phyloP scores from a whole-genome alignment of 2,888 invertebrate genomes.

The Hyposoter didymator region DNA sequence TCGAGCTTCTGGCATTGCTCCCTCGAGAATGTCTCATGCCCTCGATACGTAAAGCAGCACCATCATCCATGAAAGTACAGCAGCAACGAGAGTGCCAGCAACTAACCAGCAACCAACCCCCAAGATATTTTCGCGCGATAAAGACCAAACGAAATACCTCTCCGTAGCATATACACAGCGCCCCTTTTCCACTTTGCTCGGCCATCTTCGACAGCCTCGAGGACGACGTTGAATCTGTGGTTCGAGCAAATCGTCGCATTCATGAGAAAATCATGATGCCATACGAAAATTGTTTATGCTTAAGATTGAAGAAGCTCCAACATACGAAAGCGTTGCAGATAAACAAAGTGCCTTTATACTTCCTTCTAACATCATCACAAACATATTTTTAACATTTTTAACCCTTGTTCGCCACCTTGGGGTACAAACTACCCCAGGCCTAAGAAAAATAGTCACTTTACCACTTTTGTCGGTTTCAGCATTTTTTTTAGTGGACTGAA shows the following conservation, averaged over 20 bases:
- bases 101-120: slow-evolving; percentile 54
- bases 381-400: no score
- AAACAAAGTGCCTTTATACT: neutral
- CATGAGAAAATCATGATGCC: neutral
- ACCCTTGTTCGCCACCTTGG: no score
- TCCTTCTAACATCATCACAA: neutral
- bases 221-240: slow-evolving; percentile 51
- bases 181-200: slow-evolving; percentile 7
- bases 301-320: neutral
- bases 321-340: neutral
- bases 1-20: slow-evolving; percentile 62
- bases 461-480: no score
- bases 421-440: no score
- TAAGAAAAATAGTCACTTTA: no score
- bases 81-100: slow-evolving; percentile 57
- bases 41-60: slow-evolving; percentile 66
- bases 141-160: slow-evolving; percentile 60
- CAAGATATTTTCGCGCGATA: slow-evolving; percentile 64
- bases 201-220: slow-evolving; percentile 30
- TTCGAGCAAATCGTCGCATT: slow-evolving; percentile 44
- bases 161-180: neutral
- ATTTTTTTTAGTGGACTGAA: no score
- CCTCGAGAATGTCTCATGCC: slow-evolving; percentile 63
- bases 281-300: neutral
- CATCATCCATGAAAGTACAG: slow-evolving; percentile 42